Evolutionary conservation across 2,113 vertebrate genomes (phyloP).

Genomic region (Vicugna pacos): DNA sequence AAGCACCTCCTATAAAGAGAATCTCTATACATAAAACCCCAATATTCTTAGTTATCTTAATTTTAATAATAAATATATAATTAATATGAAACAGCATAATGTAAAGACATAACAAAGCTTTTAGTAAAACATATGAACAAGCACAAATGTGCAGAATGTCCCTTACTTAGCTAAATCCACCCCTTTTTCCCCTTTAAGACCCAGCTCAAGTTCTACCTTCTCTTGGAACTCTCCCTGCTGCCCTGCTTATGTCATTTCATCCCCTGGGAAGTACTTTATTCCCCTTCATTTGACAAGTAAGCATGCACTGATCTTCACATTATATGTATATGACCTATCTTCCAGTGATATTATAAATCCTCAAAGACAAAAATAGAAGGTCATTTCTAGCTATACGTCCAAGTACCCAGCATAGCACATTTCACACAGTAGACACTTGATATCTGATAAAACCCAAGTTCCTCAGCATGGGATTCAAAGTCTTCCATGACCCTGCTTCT

Average conservation of each 20-base stretch:
- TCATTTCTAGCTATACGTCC: constrained; percentile 30
- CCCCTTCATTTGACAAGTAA: constrained; percentile 41
- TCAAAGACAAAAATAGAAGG: neutral
- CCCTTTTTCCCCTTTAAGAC: neutral
- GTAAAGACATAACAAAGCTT: neutral
- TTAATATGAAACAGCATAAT: constrained; percentile 23
- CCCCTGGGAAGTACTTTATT: neutral
- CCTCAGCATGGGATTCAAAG: neutral
- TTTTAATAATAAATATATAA: constrained; percentile 32
- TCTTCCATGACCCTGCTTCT: neutral
- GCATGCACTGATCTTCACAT: neutral
- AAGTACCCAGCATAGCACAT: neutral
- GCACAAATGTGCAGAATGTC: neutral
- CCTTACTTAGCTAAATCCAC: neutral
- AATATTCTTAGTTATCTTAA: constrained; percentile 34
- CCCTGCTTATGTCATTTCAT: neutral
- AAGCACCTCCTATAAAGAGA: constrained; percentile 1
- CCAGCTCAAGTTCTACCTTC: neutral
- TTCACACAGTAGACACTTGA: neutral
- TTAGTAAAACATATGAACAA: neutral
- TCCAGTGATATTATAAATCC: neutral
- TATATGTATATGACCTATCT: neutral
- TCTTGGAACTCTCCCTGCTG: neutral
- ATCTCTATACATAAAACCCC: neutral
- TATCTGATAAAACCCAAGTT: neutral